Percentiles rank a stretch among this genome's conserved stretches.
phyloP scores from a whole-genome alignment of 2,888 invertebrate species.

The Ophioninae sp. region DNA sequence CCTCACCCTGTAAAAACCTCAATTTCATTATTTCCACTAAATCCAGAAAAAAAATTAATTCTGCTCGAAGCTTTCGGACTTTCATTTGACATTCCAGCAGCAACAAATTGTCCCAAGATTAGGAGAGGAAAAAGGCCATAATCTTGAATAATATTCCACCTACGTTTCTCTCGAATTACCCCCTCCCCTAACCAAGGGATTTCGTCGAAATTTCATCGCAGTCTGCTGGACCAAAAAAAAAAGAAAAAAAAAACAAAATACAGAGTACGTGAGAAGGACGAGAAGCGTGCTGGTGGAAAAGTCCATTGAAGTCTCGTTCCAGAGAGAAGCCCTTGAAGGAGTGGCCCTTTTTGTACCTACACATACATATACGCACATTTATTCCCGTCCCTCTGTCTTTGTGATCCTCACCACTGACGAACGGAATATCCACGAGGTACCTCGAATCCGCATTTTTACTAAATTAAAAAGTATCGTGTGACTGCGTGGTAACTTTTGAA shows the following conservation, averaged over 20 bases:
- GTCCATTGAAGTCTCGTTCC: conserved; percentile 73
- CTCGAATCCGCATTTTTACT: conserved; percentile 80
- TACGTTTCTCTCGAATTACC: conserved; percentile 42
- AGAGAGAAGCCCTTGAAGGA: conserved; percentile 67
- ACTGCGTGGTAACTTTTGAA: conserved; percentile 73
- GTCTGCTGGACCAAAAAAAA: conserved; percentile 7
- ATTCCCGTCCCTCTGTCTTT: neutral
- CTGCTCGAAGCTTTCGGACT: neutral
- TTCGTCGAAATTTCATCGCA: conserved; percentile 63
- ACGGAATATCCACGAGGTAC: conserved; percentile 64
- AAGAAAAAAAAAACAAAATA: conserved; percentile 13
- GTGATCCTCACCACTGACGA: conserved; percentile 9
- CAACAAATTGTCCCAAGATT: neutral
- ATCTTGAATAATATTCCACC: neutral
- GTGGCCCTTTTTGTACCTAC: conserved; percentile 47
- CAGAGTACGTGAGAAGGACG: conserved; percentile 16
- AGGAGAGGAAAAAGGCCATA: neutral
- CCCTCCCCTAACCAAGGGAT: conserved; percentile 43
- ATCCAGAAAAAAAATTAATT: neutral
- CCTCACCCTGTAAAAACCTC: neutral
- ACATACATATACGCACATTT: conserved; percentile 19
- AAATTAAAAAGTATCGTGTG: conserved; percentile 81
- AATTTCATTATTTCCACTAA: neutral
- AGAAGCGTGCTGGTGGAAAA: conserved; percentile 51
- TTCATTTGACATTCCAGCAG: neutral